Percentiles rank a stretch among this genome's conserved stretches.
phyloP scores from a whole-genome alignment of 2,113 vertebrate species.

The Onychorhynchus coronatus region DNA sequence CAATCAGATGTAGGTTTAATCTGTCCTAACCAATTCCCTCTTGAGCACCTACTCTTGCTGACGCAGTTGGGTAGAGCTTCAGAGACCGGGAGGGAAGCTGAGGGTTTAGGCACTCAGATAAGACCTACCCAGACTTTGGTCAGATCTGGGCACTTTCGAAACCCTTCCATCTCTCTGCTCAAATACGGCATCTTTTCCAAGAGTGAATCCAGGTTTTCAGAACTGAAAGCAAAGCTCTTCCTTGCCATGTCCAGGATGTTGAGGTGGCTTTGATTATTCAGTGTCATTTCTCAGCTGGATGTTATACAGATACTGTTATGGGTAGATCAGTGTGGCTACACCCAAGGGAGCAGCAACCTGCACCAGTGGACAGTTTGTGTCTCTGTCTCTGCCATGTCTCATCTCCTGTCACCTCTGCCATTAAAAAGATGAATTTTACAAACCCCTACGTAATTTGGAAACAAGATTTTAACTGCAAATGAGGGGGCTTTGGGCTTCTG shows the following conservation, averaged over 20 bases:
- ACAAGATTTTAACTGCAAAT: neutral
- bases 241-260: neutral
- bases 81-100: neutral
- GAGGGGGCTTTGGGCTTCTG: neutral
- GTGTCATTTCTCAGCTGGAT: neutral
- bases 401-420: neutral
- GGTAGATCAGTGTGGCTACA: no score
- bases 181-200: neutral
- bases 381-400: neutral
- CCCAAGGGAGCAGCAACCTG: neutral
- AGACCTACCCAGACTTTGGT: neutral
- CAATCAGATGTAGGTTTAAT: neutral
- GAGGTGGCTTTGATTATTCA: neutral
- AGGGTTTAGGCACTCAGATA: neutral
- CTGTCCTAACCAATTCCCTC: neutral
- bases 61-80: neutral
- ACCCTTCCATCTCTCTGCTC: neutral
- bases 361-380: neutral
- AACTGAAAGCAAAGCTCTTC: neutral
- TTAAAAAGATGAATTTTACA: neutral
- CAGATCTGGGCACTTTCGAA: neutral
- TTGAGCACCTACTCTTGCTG: neutral
- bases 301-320: neutral
- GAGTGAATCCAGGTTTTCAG: neutral
- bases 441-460: neutral